These are phyloP conservation scores for Platycheirus rosarum DNA, from an alignment of 2,888 invertebrate species.

Conservation along the genomic window DNA sequence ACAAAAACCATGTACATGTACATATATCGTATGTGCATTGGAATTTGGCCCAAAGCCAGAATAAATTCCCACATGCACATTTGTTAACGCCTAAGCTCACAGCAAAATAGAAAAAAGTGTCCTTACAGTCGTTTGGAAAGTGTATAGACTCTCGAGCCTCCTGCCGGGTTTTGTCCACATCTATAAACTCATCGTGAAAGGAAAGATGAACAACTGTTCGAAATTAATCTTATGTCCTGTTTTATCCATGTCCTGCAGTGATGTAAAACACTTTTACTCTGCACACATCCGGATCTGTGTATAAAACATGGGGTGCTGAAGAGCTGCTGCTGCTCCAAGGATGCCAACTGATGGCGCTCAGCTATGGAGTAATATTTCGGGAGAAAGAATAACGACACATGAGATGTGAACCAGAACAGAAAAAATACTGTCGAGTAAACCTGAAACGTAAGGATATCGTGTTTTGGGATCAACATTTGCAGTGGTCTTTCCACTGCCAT, in stretches of 20 bases:
- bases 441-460: conserved; percentile 62
- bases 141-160: conserved; percentile 2
- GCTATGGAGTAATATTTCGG: conserved; percentile 44
- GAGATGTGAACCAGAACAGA: conserved; percentile 42
- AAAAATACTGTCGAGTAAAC: conserved; percentile 36
- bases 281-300: conserved; percentile 28
- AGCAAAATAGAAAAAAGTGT: conserved; percentile 3
- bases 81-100: conserved; percentile 71
- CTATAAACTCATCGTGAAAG: conserved; percentile 56
- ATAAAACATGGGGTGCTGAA: conserved; percentile 8
- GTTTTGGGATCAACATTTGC: conserved; percentile 69
- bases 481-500: conserved; percentile 18
- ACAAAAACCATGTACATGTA: neutral
- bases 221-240: conserved; percentile 74
- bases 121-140: conserved; percentile 23
- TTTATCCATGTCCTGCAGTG: conserved; percentile 73
- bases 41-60: conserved; percentile 69
- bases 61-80: conserved; percentile 73
- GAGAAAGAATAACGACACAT: conserved; percentile 66
- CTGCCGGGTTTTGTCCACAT: conserved; percentile 32
- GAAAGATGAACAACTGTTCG: conserved; percentile 72
- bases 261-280: conserved; percentile 73
- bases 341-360: neutral
- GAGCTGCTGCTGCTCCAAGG: conserved; percentile 4
- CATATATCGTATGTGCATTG: conserved; percentile 44